Evolutionary conservation across 2,797 vertebrate species (phyloP).

Genomic region (Chaunax sp.): DNA sequence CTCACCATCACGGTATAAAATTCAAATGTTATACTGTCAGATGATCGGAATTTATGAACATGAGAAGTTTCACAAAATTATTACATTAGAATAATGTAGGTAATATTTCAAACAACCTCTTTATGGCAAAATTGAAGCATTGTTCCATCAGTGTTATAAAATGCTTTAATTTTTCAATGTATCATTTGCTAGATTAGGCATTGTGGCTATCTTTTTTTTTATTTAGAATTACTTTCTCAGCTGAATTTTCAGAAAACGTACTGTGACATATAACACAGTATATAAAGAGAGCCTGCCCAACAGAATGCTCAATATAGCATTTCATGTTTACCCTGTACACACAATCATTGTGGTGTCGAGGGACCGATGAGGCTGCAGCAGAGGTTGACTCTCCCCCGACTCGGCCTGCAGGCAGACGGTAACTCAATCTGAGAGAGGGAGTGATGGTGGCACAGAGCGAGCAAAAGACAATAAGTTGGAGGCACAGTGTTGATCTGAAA

Average conservation of each 20-base stretch:
- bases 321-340: slow-evolving; percentile 64
- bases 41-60: not conserved
- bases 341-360: slow-evolving; percentile 60
- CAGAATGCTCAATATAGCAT: too few relatives aligned
- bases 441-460: slow-evolving; percentile 41
- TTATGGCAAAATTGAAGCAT: not conserved
- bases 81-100: too few relatives aligned
- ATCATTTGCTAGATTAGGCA: not conserved
- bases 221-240: not conserved
- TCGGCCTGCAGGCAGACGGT: slow-evolving; percentile 62
- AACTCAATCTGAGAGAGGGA: slow-evolving; percentile 64
- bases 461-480: slow-evolving; percentile 66
- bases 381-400: slow-evolving; percentile 42
- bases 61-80: too few relatives aligned
- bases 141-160: not conserved
- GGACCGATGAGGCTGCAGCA: slow-evolving; percentile 61
- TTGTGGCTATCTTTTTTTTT: not conserved
- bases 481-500: slow-evolving; percentile 66
- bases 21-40: not conserved
- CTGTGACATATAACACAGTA: not conserved
- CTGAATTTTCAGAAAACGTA: slow-evolving; percentile 4
- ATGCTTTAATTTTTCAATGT: not conserved
- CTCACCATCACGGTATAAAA: too few relatives aligned
- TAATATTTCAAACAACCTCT: too few relatives aligned
- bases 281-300: too few relatives aligned